Evolutionary conservation across 2,888 invertebrate species (phyloP), one percentile per base, ranked within the genome.

Genomic region (Drosophila mayaguana): DNA sequence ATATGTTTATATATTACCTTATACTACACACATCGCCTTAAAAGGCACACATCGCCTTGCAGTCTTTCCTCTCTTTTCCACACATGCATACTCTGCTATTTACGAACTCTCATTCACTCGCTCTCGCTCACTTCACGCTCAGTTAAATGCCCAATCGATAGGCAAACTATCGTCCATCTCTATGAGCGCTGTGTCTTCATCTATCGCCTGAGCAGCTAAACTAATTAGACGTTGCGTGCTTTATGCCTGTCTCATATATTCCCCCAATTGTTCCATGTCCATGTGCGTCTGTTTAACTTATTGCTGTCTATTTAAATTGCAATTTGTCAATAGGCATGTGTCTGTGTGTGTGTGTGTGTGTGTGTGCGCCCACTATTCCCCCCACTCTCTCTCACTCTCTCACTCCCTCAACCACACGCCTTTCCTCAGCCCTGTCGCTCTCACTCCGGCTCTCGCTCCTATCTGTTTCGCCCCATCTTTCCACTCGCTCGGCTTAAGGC

Each of bases 241-340:
- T 88, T 85, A 80, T 70, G 89, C 67, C 62, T 66, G 55, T 70
- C 82, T 65, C 71, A 46, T 22, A 43, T 56, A 36, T 67, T 59
- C 36, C 71, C 46, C 50, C 34, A 50, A 57, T 63, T 59, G 45
- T 40, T 32, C 28, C 48, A 25, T 65, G 73, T 60, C 57, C 80
- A 71, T 80, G 70, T 86, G 89, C 75, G 89, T 83, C 80, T 83
- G 74, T 78, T 89, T 86, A 86, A 90, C 85, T 86, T 86, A 89
- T 90, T 86, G 89, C 88, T 87, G 90, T 86, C 88, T 89, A 90
- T 86, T 86, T 86, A 86, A 90, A 86, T 90, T 87, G 86, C 88
- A 86, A 90, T 90, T 86, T 86, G 90, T 90, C 85, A 86, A 86
- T 86, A 83, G 57, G 70, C 67, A 76, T 72, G 60, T 70, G 67